These are phyloP conservation scores for Matsumyia berberina DNA, from an alignment of 2,888 invertebrate genomes.

Conservation along the genomic window DNA sequence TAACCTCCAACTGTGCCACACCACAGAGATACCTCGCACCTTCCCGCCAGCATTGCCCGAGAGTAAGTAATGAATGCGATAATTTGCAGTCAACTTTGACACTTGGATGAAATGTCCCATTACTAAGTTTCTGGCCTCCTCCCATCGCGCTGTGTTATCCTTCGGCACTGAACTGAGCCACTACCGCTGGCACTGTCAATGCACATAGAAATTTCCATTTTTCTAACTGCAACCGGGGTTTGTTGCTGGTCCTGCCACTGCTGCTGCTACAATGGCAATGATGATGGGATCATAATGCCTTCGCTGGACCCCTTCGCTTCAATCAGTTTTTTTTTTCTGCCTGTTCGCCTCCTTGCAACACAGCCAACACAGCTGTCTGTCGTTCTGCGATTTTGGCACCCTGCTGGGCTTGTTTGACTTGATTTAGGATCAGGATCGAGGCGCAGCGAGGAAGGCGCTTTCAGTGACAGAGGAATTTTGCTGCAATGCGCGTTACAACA, in stretches of 20 bases:
- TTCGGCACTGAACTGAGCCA: slow-evolving; percentile 22
- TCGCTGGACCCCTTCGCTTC: slow-evolving; percentile 14
- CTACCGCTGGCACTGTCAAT: slow-evolving; percentile 56
- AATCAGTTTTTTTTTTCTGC: slow-evolving; percentile 19
- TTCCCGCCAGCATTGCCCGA: slow-evolving; percentile 33
- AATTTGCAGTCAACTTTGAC: slow-evolving; percentile 76
- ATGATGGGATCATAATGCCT: slow-evolving; percentile 74
- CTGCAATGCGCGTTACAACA: slow-evolving; percentile 71
- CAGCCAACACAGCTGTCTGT: slow-evolving; percentile 39
- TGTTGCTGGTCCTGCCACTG: slow-evolving; percentile 37
- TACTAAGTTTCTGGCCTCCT: slow-evolving; percentile 60
- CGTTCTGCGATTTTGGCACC: slow-evolving; percentile 67
- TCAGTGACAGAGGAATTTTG: slow-evolving; percentile 67
- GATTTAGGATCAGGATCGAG: slow-evolving; percentile 66
- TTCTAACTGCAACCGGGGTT: slow-evolving; percentile 71
- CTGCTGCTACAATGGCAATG: slow-evolving; percentile 62
- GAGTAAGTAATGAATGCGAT: slow-evolving; percentile 75
- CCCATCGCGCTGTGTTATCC: slow-evolving; percentile 26
- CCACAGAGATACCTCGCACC: slow-evolving; percentile 20
- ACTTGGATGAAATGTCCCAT: slow-evolving; percentile 76
- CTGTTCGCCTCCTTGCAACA: slow-evolving; percentile 35
- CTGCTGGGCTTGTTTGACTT: slow-evolving; percentile 70
- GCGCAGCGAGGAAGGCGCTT: slow-evolving; percentile 5
- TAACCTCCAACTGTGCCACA: slow-evolving; percentile 51
- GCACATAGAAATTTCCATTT: slow-evolving; percentile 67